Base-by-base conservation (phyloP, 2,888 invertebrate species). In the Ennomos quercinarius region DNA sequence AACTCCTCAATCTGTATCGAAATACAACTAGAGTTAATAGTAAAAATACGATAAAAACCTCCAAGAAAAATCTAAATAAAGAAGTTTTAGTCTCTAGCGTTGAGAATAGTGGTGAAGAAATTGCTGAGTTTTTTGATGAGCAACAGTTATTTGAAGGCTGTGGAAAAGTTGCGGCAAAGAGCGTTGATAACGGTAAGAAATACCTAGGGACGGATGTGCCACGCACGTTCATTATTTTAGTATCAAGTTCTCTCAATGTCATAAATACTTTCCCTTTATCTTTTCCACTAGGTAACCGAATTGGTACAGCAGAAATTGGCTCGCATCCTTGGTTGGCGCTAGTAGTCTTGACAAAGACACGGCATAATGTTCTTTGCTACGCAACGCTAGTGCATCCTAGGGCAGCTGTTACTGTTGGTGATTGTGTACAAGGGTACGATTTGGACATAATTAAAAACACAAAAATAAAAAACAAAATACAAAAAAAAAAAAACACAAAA, bases 321-420 rank as follows among this genome's bases (percentile, higher is more conserved):
- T 77, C 84, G 6, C 86, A 88, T 59, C 91, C 91, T 2, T 92
- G 90, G 90, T 64, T 91, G 11, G 79, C 78, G 0, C 58, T 92
- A 1, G 83, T 87, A 3, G 85, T 87, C 8, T 76, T 80, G 1
- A 81, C 85, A 0, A 81, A 72, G 48, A 78, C 74, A 39, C 81
- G 73, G n/a, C 81, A 83, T 42, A 80, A 74, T 41, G 77, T 89
- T 10, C 70, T 89, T 1, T 92, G 91, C 55, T 91, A 91, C 57
- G 88, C 86, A 0, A 87, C 91, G 0, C 74, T 92, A 1, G 72
- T 92, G 1, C 90, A 91, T 63, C 84, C 89, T 0, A 80, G 83
- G 34, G 89, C 86, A 3, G 90, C 89, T 0, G 62, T 91, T 8
- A 88, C 88, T 1, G 76, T 86, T 9, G 91, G 85, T 0, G 86